Evolutionary conservation across 2,888 invertebrate genomes (phyloP).

Genomic region (Micoletzkya japonica): DNA sequence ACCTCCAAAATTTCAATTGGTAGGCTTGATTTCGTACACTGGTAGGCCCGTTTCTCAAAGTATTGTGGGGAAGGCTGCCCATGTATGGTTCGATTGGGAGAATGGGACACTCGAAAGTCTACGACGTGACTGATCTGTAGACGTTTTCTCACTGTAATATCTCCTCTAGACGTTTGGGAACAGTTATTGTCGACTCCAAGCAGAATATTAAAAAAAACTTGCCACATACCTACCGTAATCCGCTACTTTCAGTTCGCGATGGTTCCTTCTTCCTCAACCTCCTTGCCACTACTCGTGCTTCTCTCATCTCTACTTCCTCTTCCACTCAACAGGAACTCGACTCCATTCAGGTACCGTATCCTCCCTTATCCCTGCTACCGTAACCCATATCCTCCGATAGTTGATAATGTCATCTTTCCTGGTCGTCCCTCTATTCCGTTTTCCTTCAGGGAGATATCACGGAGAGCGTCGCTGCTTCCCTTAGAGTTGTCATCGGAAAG

Average conservation of each 20-base stretch:
- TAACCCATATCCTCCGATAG: too few species aligned
- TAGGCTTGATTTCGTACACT: too few species aligned
- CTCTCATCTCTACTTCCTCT: not conserved
- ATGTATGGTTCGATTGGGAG: too few species aligned
- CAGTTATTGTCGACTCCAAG: too few species aligned
- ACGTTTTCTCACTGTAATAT: not conserved
- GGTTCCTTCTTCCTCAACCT: constrained; percentile 21
- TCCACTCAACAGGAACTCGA: constrained; percentile 12
- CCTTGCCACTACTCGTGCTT: constrained; percentile 14
- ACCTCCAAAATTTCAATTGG: too few species aligned
- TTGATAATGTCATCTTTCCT: too few species aligned
- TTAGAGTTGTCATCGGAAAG: constrained; percentile 36
- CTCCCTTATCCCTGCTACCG: not conserved
- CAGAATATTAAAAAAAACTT: too few species aligned
- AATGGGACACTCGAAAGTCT: not conserved
- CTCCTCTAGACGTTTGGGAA: too few species aligned
- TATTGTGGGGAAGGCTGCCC: too few species aligned
- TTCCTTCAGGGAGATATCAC: constrained; percentile 23
- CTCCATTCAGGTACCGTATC: not conserved
- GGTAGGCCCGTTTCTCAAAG: too few species aligned
- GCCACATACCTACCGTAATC: too few species aligned
- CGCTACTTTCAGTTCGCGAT: constrained; percentile 7
- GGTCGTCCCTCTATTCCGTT: too few species aligned
- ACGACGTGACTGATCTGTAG: not conserved
- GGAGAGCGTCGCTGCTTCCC: constrained; percentile 26